Evolutionary conservation across 2,113 vertebrate genomes (phyloP), one percentile per base, ranked within the genome.

Genomic region (Sorex araneus): DNA sequence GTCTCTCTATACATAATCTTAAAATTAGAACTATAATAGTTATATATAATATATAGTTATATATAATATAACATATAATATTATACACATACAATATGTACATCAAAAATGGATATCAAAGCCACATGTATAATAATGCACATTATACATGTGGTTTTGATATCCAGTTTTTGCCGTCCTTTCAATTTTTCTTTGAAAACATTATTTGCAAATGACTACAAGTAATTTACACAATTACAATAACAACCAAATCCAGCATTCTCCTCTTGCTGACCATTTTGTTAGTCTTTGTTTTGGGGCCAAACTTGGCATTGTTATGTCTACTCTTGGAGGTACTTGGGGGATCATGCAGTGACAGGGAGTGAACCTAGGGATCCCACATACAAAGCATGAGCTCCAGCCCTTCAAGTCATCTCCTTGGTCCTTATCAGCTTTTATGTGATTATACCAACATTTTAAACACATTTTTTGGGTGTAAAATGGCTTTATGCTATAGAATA

Each of bases 101-200:
- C n/a, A n/a, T n/a, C n/a, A n/a, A n/a, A n/a, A n/a, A n/a, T n/a
- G n/a, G n/a, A n/a, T n/a, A n/a, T n/a, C n/a, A n/a, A n/a, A n/a
- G n/a, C n/a, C n/a, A n/a, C n/a, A n/a, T 40, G 40, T 40, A 40
- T 40, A 40, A 40, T 40, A 40, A 4, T 40, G 7, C 7, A 40
- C 40, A 40, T 50, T 40, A 92, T 27, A 1, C 67, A 71, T 16
- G 19, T 30, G 69, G 9, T 73, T 87, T 76, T 50, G 4, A 83
- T 60, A 88, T 70, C 2, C 28, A 90, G 75, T 63, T 94, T 85
- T 66, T 77, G 13, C 78, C 84, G 63, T 71, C 75, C 47, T 92
- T 89, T 85, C 40, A 18, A 87, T 9, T 84, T 47, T 12, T 70
- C 47, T 79, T 88, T 78, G 50, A 84, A 83, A 94, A 91, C 13